phyloP scores from a whole-genome alignment of 2,797 vertebrate genomes.

The Crax fasciolata region DNA sequence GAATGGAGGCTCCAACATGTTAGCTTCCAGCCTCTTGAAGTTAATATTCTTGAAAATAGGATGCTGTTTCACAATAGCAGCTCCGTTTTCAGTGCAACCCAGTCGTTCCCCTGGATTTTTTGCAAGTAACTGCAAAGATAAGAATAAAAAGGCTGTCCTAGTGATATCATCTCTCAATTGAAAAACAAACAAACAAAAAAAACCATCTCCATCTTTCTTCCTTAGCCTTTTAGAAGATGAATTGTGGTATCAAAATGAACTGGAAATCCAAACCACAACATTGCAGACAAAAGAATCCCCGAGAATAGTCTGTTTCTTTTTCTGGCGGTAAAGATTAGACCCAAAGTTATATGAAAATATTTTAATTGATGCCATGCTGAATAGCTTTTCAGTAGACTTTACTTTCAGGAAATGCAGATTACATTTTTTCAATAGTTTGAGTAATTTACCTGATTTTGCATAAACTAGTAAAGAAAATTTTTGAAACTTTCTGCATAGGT shows the following conservation, averaged over 20 bases:
- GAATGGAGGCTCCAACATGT: constrained; percentile 92
- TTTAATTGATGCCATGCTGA: background rate
- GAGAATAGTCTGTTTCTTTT: background rate
- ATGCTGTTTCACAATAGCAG: constrained; percentile 88
- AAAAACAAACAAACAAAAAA: background rate
- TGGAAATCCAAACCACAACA: background rate
- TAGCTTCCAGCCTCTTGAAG: constrained; percentile 92
- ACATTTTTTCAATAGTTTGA: background rate
- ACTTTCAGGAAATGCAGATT: background rate
- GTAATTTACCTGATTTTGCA: background rate
- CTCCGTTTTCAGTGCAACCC: constrained; percentile 88
- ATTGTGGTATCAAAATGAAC: background rate
- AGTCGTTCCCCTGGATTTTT: constrained; percentile 91
- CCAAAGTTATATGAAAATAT: background rate
- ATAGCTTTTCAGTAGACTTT: background rate
- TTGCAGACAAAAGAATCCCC: background rate
- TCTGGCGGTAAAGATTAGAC: background rate
- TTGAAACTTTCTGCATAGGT: background rate
- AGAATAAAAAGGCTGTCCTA: background rate
- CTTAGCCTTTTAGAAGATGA: background rate
- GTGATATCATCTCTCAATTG: background rate
- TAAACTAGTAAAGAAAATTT: background rate
- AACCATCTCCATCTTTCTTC: background rate
- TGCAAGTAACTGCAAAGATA: constrained; percentile 85
- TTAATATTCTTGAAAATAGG: constrained; percentile 92